These are phyloP conservation scores for Athrips mouffetella DNA, from an alignment of 2,888 invertebrate species.

Conservation along the genomic window DNA sequence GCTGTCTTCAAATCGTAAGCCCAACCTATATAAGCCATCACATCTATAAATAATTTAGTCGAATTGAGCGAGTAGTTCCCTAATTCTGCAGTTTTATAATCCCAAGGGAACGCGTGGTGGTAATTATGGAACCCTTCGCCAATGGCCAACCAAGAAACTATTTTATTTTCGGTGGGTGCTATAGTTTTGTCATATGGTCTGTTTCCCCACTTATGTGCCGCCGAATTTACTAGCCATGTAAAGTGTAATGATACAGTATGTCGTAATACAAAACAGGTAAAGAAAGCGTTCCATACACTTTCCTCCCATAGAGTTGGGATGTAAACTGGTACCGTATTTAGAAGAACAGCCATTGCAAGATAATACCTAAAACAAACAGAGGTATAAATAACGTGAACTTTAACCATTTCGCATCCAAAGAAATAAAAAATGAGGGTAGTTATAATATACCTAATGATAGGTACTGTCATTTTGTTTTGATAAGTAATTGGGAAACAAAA, in stretches of 20 bases:
- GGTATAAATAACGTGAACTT: not conserved
- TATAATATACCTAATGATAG: too few species aligned
- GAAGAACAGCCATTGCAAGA: constrained; percentile 83
- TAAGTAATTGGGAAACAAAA: too few species aligned
- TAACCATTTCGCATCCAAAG: not conserved
- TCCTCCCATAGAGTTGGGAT: constrained; percentile 90
- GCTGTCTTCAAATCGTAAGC: constrained; percentile 80
- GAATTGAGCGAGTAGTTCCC: constrained; percentile 44
- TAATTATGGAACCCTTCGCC: constrained; percentile 66
- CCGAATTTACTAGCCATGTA: constrained; percentile 79
- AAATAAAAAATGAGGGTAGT: not conserved
- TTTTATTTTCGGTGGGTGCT: constrained; percentile 25
- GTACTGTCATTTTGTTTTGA: not conserved
- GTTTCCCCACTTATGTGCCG: constrained; percentile 71
- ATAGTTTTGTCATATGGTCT: constrained; percentile 53
- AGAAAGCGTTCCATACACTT: constrained; percentile 79
- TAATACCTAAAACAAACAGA: constrained; percentile 80
- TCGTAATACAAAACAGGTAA: constrained; percentile 83
- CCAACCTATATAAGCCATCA: constrained; percentile 71
- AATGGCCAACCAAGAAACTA: constrained; percentile 24
- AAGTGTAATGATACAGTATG: constrained; percentile 55
- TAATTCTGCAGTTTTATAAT: constrained; percentile 39
- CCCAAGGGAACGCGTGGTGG: constrained; percentile 83
- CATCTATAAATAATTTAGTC: constrained; percentile 72
- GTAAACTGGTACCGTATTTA: constrained; percentile 86